Percentiles rank a stretch among this genome's conserved stretches.
Evolutionary conservation across 2,888 invertebrate species (phyloP).

Genomic region (Eucriotettix oculatus): DNA sequence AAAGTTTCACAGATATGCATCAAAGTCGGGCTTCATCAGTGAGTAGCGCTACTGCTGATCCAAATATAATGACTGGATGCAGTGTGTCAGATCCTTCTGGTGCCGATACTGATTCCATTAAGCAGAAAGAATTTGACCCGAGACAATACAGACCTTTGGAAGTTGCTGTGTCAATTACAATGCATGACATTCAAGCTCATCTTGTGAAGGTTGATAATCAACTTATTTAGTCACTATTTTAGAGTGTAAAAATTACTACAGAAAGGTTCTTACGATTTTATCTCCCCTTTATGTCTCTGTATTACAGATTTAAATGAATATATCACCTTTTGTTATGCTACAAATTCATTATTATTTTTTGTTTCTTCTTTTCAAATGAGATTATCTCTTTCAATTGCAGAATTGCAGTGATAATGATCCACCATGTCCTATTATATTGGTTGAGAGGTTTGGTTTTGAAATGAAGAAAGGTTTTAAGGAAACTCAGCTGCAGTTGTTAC

Average conservation of each 20-base stretch:
- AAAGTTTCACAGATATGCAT: slow-evolving; percentile 85
- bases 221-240: neutral
- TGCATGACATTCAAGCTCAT: slow-evolving; percentile 93
- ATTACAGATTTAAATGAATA: neutral
- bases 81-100: slow-evolving; percentile 27
- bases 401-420: slow-evolving; percentile 82
- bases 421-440: slow-evolving; percentile 73
- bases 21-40: slow-evolving; percentile 22
- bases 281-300: too few species aligned
- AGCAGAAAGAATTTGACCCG: slow-evolving; percentile 41
- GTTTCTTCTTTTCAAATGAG: neutral
- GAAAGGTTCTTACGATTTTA: too few species aligned
- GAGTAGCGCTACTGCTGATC: slow-evolving; percentile 7
- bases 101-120: slow-evolving; percentile 11
- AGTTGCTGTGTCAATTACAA: slow-evolving; percentile 79
- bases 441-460: slow-evolving; percentile 91
- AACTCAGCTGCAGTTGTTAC: slow-evolving; percentile 74
- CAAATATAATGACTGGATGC: slow-evolving; percentile 21
- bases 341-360: neutral
- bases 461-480: slow-evolving; percentile 89
- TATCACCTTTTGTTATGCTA: neutral
- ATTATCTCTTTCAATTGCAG: slow-evolving; percentile 20
- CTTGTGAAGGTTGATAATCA: slow-evolving; percentile 48
- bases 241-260: neutral
- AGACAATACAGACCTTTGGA: slow-evolving; percentile 77